Conservation (phyloP, 2,113 vertebrate genomes). For the Corvus hawaiiensis region DNA sequence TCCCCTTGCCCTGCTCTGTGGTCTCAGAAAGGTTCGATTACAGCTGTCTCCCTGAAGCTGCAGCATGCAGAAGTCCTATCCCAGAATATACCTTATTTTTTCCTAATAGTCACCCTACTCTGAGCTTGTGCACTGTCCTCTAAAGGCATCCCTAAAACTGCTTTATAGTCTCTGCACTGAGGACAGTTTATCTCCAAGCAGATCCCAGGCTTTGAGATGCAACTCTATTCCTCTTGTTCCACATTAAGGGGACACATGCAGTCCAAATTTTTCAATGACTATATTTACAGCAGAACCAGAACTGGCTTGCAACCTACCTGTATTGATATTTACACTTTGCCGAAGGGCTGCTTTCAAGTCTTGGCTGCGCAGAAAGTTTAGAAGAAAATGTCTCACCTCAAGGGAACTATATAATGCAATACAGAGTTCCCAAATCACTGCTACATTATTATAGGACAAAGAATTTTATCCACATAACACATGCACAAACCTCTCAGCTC, state of each 20-base stretch:
- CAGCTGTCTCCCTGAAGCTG: neutral
- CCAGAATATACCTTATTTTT: neutral
- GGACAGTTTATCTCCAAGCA: neutral
- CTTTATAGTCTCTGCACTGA: neutral
- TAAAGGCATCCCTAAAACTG: neutral
- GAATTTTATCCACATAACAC: neutral
- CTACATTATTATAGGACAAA: neutral
- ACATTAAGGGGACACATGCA: neutral
- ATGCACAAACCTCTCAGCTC: neutral
- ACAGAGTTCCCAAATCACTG: neutral
- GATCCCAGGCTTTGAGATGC: neutral
- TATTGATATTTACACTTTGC: neutral
- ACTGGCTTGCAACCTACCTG: neutral
- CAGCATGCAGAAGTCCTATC: neutral
- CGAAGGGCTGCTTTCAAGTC: neutral
- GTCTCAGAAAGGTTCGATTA: neutral
- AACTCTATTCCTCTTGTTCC: neutral
- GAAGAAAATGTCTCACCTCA: neutral
- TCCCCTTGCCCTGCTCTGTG: neutral
- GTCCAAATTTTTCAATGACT: neutral
- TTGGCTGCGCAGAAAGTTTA: neutral
- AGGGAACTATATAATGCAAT: neutral
- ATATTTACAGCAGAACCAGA: neutral
- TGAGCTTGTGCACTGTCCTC: neutral
- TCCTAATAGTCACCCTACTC: neutral